phyloP scores from a whole-genome alignment of 2,113 vertebrate species.

The Cervus canadensis region DNA sequence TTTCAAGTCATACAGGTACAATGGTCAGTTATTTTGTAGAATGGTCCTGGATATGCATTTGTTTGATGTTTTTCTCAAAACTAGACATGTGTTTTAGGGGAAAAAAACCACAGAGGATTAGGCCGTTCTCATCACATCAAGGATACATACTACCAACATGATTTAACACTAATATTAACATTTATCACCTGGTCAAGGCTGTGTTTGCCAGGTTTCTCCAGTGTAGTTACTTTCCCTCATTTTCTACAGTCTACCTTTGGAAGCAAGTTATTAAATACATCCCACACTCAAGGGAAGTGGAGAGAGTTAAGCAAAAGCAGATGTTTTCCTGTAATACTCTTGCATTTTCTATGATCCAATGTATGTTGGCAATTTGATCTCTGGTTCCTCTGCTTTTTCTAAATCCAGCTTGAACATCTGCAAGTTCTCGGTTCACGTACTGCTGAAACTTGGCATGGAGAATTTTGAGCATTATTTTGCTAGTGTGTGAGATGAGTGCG shows the following conservation, averaged over 20 bases:
- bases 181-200: neutral
- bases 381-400: neutral
- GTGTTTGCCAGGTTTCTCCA: neutral
- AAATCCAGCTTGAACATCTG: neutral
- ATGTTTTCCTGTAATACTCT: neutral
- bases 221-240: neutral
- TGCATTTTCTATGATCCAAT: neutral
- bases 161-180: neutral
- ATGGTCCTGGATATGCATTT: neutral
- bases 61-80: neutral
- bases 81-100: neutral
- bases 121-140: neutral
- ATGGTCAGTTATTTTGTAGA: neutral
- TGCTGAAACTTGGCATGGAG: neutral
- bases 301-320: neutral
- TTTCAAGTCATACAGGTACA: neutral
- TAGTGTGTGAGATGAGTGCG: neutral
- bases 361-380: neutral
- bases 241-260: neutral
- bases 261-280: neutral
- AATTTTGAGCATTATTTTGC: neutral
- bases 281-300: neutral
- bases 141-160: neutral
- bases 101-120: neutral
- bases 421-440: accelerated